Base-by-base conservation (phyloP, 2,888 invertebrate genomes). In the Luffia ferchaultella region DNA sequence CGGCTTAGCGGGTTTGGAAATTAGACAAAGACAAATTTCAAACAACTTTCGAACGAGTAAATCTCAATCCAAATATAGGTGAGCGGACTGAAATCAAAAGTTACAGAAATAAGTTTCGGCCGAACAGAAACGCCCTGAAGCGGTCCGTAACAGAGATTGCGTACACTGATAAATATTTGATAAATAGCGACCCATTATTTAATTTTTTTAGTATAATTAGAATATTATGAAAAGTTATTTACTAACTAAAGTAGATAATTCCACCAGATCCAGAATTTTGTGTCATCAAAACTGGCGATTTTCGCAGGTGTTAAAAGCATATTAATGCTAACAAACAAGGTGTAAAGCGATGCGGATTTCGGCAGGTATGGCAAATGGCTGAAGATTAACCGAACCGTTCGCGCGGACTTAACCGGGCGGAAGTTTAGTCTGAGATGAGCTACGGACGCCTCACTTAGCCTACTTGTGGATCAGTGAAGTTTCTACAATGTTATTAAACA, bases 241-340 rank as follows among this genome's bases (percentile, higher is more conserved):
- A 30, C 30, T 7, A 30, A 30, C 5, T 7, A 30, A 30, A 30
- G 30, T 30, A 30, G 30, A 12, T 30, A 30, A n/a, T n/a, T n/a
- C n/a, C n/a, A n/a, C n/a, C n/a, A n/a, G n/a, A n/a, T n/a, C n/a
- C n/a, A n/a, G n/a, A n/a, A n/a, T n/a, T n/a, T n/a, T n/a, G n/a
- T 42, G 16, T 3, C 43, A n/a, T 3, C 3, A n/a, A 42, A 9
- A 9, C 43, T 42, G 49, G 43, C 42, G 49, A 49, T 20, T 67
- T 75, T 68, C 75, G 69, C 78, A 77, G 76, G 80, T 80, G 80
- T 75, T 78, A 77, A 78, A 76, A 77, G 68, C 75, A 70, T 73
- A 78, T 77, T 76, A 79, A 65, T 65, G 68, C 58, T 65, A 64
- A 76, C 82, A 79, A 82, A 82, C 77, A 79, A 19, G 74, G 75